Evolutionary conservation across 2,113 vertebrate genomes (phyloP).

Genomic region (Chrysemys picta): DNA sequence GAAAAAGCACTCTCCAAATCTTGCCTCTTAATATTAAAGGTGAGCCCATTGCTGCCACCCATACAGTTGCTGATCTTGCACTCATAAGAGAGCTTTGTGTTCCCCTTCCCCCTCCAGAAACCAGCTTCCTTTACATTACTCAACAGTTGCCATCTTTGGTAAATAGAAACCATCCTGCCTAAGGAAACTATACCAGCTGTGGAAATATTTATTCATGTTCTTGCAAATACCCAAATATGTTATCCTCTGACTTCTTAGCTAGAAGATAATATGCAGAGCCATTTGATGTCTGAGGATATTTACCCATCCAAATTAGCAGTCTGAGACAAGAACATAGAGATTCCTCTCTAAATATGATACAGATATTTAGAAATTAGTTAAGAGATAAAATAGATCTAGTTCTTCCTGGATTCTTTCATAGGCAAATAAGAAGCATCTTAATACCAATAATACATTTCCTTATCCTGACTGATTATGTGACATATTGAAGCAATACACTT

Average conservation of each 20-base stretch:
- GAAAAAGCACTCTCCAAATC: neutral
- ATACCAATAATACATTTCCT: neutral
- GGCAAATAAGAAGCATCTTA: neutral
- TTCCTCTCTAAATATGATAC: no score
- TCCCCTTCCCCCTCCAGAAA: neutral
- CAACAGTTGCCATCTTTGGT: neutral
- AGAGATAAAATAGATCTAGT: neutral
- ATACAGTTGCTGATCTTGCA: neutral
- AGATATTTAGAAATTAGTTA: neutral
- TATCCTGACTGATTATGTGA: neutral
- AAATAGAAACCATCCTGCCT: neutral
- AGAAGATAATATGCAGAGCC: neutral
- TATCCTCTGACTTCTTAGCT: neutral
- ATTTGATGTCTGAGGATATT: neutral
- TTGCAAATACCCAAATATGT: neutral
- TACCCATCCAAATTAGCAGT: neutral
- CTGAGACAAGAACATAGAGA: neutral
- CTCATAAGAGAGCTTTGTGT: neutral
- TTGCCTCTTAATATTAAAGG: neutral
- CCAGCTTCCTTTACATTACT: neutral
- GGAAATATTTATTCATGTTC: neutral
- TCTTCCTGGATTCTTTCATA: neutral
- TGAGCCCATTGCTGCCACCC: neutral
- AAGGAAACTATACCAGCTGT: neutral
- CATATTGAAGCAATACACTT: neutral